Evolutionary conservation across 2,113 vertebrate species (phyloP).

Genomic region (Holacanthus passer): DNA sequence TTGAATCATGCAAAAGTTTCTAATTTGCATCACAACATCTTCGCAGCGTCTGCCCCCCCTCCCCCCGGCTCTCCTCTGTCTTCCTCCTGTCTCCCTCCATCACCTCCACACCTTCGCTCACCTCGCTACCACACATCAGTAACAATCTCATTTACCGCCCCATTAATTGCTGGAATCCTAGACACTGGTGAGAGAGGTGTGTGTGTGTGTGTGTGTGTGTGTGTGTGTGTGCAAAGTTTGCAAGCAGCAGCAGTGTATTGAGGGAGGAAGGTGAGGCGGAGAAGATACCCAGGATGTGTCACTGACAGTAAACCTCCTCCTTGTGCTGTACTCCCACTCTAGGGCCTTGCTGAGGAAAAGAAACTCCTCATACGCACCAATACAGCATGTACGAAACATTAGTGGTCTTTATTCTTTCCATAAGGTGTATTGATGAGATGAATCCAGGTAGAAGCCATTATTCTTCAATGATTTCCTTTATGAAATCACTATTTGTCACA

Average conservation of each 20-base stretch:
- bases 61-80: conserved; percentile 52
- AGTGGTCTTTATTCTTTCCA: conserved; percentile 10
- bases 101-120: conserved; percentile 75
- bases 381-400: conserved; percentile 12
- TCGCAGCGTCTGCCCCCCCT: conserved; percentile 47
- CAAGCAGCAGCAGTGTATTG: neutral
- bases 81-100: conserved; percentile 68
- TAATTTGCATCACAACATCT: conserved; percentile 74
- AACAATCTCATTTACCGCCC: conserved; percentile 84
- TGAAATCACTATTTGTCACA: conserved; percentile 20
- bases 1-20: conserved; percentile 66
- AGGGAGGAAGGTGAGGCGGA: conserved; percentile 10
- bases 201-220: conserved; percentile 40
- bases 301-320: conserved; percentile 40
- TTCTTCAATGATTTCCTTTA: conserved; percentile 38
- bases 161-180: conserved; percentile 79
- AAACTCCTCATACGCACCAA: neutral
- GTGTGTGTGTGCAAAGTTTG: conserved; percentile 28
- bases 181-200: conserved; percentile 56
- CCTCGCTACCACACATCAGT: conserved; percentile 82
- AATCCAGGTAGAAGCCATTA: conserved; percentile 22
- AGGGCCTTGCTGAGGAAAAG: neutral
- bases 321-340: conserved; percentile 38
- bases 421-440: conserved; percentile 24
- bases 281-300: conserved; percentile 21